Conservation (phyloP, 1,140 invertebrate species). For the Drosophila orosa region DNA sequence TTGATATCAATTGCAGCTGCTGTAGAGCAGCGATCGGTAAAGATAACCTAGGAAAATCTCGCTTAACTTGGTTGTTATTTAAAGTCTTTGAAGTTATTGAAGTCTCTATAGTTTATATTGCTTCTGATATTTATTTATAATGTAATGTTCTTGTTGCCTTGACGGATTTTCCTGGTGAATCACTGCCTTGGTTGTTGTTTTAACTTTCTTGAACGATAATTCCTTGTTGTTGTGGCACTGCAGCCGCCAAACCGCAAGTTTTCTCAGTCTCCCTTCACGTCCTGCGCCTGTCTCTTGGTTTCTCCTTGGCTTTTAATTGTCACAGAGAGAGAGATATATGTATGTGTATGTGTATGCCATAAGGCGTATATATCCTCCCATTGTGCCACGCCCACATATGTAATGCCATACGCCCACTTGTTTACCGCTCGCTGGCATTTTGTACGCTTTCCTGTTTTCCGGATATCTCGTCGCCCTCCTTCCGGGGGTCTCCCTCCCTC, state of each 20-base stretch:
- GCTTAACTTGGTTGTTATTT: no score
- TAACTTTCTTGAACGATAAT: neutral
- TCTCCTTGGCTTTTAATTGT: constrained; percentile 48
- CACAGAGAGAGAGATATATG: constrained; percentile 16
- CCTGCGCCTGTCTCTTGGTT: neutral
- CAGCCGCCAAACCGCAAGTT: constrained; percentile 29
- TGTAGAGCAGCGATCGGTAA: no score
- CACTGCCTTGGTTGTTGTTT: constrained; percentile 9
- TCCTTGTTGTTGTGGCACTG: constrained; percentile 11
- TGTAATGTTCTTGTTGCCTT: neutral
- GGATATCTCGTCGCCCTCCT: neutral
- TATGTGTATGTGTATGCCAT: neutral
- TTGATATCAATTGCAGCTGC: neutral
- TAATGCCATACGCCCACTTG: constrained; percentile 50
- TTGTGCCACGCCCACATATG: constrained; percentile 39
- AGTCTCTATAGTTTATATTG: neutral
- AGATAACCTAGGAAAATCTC: no score
- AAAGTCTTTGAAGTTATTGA: no score
- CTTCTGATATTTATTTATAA: neutral
- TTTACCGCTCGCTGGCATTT: constrained; percentile 60
- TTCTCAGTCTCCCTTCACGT: constrained; percentile 1
- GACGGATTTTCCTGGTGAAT: neutral
- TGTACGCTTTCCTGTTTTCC: constrained; percentile 20
- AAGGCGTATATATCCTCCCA: constrained; percentile 4
- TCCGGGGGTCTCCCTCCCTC: constrained; percentile 8